phyloP scores from a whole-genome alignment of 2,888 invertebrate species.

The Liopterus haemorrhoidalis region DNA sequence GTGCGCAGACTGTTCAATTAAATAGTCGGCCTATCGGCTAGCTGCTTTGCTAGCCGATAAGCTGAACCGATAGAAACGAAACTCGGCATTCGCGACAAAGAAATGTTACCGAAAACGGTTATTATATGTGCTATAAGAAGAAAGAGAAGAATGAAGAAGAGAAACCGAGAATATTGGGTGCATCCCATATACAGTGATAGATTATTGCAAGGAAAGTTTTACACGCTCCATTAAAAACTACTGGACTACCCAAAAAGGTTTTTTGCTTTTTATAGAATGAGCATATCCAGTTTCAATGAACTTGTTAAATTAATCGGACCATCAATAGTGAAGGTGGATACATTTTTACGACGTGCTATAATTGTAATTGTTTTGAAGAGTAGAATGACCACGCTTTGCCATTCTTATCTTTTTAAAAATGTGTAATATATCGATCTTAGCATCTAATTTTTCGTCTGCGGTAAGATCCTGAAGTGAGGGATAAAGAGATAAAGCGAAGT shows the following conservation, averaged over 20 bases:
- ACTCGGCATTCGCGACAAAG: too few relatives aligned
- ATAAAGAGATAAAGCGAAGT: slow-evolving; percentile 23
- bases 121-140: slow-evolving; percentile 13
- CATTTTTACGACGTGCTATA: not conserved
- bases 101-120: slow-evolving; percentile 19
- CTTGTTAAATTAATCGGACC: not conserved
- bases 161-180: slow-evolving; percentile 25
- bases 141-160: slow-evolving; percentile 20
- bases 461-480: slow-evolving; percentile 17
- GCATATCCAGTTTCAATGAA: not conserved
- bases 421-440: slow-evolving; percentile 21
- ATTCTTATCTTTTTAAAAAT: slow-evolving; percentile 23
- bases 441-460: slow-evolving; percentile 21
- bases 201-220: slow-evolving; percentile 25
- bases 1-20: too few relatives aligned
- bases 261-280: slow-evolving; percentile 1
- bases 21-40: too few relatives aligned
- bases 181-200: slow-evolving; percentile 25
- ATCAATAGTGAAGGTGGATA: slow-evolving; percentile 1
- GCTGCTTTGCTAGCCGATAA: too few relatives aligned
- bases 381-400: slow-evolving; percentile 14
- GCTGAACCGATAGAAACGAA: too few relatives aligned
- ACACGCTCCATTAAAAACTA: slow-evolving; percentile 24
- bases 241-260: slow-evolving; percentile 18
- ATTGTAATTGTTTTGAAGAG: slow-evolving; percentile 10